Percentiles rank a stretch among this genome's conserved stretches.
phyloP scores from a whole-genome alignment of 2,888 invertebrate species.

The Thera obeliscata region DNA sequence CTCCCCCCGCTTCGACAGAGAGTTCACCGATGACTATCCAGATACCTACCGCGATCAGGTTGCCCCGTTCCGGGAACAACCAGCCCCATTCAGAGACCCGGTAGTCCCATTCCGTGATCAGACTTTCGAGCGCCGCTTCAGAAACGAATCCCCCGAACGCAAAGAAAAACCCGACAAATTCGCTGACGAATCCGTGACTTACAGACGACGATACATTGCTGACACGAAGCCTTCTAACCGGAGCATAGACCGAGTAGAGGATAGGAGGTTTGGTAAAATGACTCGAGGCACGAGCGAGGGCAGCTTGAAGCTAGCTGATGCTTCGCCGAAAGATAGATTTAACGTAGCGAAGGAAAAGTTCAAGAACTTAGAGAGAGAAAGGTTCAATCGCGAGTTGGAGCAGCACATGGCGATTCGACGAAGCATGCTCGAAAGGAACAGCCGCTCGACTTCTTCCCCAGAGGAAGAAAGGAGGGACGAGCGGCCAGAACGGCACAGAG shows the following conservation, averaged over 20 bases:
- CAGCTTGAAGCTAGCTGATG: constrained; percentile 71
- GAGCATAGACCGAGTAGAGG: constrained; percentile 77
- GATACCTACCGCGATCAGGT: constrained; percentile 63
- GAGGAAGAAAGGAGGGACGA: constrained; percentile 81
- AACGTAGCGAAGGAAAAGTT: constrained; percentile 95
- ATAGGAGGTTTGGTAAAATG: constrained; percentile 74
- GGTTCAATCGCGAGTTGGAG: constrained; percentile 84
- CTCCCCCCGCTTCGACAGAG: constrained; percentile 62
- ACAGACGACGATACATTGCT: constrained; percentile 81
- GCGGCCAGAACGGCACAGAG: constrained; percentile 76
- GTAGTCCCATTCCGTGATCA: constrained; percentile 42
- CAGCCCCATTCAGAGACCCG: constrained; percentile 57
- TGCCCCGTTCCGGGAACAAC: constrained; percentile 54
- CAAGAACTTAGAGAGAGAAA: constrained; percentile 89
- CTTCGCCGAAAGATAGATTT: constrained; percentile 90
- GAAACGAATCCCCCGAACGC: constrained; percentile 72
- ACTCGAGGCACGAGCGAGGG: constrained; percentile 77
- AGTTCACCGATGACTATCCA: constrained; percentile 53
- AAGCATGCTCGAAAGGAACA: constrained; percentile 80
- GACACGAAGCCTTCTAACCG: constrained; percentile 77
- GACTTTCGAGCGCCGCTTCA: constrained; percentile 74
- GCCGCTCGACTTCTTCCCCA: constrained; percentile 83
- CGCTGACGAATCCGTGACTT: constrained; percentile 64
- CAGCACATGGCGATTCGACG: constrained; percentile 81
- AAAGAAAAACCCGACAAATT: constrained; percentile 72